A percentile compares a stretch with the other conserved stretches of the same genome.
Evolutionary conservation across 2,888 invertebrate species (phyloP).

Genomic region (Drosophila planitibia): DNA sequence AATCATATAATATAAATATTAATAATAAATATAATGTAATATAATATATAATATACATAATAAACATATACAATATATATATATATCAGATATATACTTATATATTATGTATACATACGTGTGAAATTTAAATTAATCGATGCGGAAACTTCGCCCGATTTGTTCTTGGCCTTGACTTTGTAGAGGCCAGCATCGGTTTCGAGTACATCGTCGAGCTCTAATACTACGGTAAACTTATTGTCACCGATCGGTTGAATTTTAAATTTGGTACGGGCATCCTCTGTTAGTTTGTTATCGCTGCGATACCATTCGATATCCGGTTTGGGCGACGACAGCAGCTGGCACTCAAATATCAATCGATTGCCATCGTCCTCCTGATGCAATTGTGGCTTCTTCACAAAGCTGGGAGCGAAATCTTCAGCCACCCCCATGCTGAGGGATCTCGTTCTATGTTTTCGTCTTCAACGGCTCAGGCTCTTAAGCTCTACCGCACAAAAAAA

Average conservation of each 20-base stretch:
- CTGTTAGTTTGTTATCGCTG: constrained; percentile 93
- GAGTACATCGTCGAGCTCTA: constrained; percentile 97
- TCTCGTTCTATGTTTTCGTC: constrained; percentile 42
- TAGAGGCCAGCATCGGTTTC: constrained; percentile 98
- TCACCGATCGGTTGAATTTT: constrained; percentile 93
- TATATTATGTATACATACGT: constrained; percentile 90
- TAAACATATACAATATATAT: background rate
- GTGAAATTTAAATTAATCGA: constrained; percentile 99
- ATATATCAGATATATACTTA: background rate
- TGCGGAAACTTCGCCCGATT: constrained; percentile 98
- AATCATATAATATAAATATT: too few species aligned
- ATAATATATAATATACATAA: too few species aligned
- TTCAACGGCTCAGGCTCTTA: constrained; percentile 59
- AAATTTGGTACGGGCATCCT: constrained; percentile 94
- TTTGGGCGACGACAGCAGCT: constrained; percentile 93
- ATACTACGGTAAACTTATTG: constrained; percentile 95
- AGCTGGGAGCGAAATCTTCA: constrained; percentile 98
- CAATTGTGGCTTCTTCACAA: constrained; percentile 98
- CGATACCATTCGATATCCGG: constrained; percentile 97
- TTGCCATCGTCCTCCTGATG: constrained; percentile 98
- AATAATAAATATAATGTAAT: too few species aligned
- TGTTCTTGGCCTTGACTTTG: constrained; percentile 98
- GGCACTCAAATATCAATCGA: constrained; percentile 97
- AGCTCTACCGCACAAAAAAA: constrained; percentile 34
- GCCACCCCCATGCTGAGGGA: constrained; percentile 85